Evolutionary conservation across 2,113 vertebrate genomes (phyloP).

Genomic region (Gobio gobio): DNA sequence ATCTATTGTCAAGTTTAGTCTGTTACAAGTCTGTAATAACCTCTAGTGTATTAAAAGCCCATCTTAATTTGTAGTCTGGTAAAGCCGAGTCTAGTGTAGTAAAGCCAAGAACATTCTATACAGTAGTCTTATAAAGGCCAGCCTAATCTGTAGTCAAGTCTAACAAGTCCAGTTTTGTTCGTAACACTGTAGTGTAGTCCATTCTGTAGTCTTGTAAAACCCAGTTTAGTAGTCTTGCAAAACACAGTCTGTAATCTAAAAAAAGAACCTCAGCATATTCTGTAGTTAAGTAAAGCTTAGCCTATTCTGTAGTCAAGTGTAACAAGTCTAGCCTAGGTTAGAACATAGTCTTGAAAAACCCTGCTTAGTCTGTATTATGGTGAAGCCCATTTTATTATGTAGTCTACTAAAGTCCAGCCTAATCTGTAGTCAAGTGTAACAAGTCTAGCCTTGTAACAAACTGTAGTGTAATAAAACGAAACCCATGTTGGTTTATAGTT

Average conservation of each 20-base stretch:
- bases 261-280: too few relatives aligned
- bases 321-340: not conserved
- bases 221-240: not conserved
- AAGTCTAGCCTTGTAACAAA: not conserved
- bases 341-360: too few relatives aligned
- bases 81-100: not conserved
- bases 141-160: not conserved
- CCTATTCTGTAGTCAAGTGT: not conserved
- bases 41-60: too few relatives aligned
- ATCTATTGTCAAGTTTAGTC: too few relatives aligned
- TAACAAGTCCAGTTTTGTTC: not conserved
- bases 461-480: not conserved
- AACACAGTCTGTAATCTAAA: not conserved
- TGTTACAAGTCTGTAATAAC: too few relatives aligned
- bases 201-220: not conserved
- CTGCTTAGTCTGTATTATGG: too few relatives aligned
- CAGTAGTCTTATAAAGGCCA: not conserved
- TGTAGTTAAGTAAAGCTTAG: not conserved
- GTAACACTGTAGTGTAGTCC: not conserved
- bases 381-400: not conserved
- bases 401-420: not conserved
- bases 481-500: not conserved
- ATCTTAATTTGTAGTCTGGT: not conserved
- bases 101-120: not conserved
- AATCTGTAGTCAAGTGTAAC: not conserved